Evolutionary conservation across 2,888 invertebrate species (phyloP).

Genomic region (Acronicta psi): DNA sequence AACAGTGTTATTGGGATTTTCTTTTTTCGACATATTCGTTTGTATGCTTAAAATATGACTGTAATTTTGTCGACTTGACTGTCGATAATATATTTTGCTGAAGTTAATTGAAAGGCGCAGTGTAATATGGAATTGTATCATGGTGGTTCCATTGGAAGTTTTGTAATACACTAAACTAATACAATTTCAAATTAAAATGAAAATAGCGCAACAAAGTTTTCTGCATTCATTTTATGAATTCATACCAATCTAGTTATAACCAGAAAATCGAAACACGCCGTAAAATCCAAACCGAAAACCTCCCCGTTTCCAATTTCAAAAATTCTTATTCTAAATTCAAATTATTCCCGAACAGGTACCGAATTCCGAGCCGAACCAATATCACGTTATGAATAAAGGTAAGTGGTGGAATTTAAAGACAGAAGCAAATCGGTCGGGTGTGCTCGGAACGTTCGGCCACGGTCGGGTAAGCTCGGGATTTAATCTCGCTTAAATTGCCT

Average conservation of each 20-base stretch:
- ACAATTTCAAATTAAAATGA: background rate
- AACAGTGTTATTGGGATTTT: too few species aligned
- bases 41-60: too few species aligned
- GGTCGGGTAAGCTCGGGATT: slow-evolving; percentile 66
- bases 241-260: slow-evolving; percentile 9
- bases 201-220: slow-evolving; percentile 9
- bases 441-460: slow-evolving; percentile 58
- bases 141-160: too few species aligned
- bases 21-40: too few species aligned
- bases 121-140: too few species aligned
- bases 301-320: slow-evolving; percentile 50
- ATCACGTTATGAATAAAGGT: slow-evolving; percentile 66
- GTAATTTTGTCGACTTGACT: too few species aligned
- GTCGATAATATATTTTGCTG: too few species aligned
- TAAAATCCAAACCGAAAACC: slow-evolving; percentile 41
- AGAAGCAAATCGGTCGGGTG: slow-evolving; percentile 55
- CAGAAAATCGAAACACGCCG: slow-evolving; percentile 44
- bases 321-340: slow-evolving; percentile 61
- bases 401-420: slow-evolving; percentile 58
- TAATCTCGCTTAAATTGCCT: slow-evolving; percentile 75
- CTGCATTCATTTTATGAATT: background rate
- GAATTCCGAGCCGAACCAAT: slow-evolving; percentile 58
- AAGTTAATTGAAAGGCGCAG: too few species aligned
- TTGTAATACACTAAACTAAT: too few species aligned
- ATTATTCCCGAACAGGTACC: slow-evolving; percentile 60